Evolutionary conservation across 2,113 vertebrate genomes (phyloP).

Genomic region (Hemiscyllium ocellatum): DNA sequence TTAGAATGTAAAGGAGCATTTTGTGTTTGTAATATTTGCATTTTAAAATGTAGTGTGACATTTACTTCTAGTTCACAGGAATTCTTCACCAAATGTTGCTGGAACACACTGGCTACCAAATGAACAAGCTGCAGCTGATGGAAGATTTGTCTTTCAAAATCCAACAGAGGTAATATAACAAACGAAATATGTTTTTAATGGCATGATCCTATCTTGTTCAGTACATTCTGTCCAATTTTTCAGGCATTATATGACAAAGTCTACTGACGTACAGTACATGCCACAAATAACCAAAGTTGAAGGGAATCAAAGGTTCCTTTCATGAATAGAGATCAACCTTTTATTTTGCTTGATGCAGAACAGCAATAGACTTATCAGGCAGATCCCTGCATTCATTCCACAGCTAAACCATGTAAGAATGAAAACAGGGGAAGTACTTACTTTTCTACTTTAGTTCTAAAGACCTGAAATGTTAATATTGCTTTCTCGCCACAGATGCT

Average conservation of each 20-base stretch:
- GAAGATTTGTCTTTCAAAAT: constrained; percentile 66
- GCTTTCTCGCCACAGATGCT: too few relatives aligned
- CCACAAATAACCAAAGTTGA: neutral
- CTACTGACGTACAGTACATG: neutral
- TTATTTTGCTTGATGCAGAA: neutral
- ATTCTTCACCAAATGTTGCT: constrained; percentile 6
- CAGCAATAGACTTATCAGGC: neutral
- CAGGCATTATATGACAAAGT: neutral
- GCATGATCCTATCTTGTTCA: neutral
- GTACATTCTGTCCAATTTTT: neutral
- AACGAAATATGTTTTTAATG: neutral
- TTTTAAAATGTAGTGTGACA: neutral
- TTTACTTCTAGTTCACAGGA: constrained; percentile 45
- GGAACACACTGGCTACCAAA: constrained; percentile 53
- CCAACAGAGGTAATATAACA: constrained; percentile 51
- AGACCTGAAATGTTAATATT: too few relatives aligned
- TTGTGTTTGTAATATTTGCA: neutral
- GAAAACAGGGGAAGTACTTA: neutral
- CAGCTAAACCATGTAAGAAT: neutral
- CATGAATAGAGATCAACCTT: neutral
- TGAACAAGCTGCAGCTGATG: constrained; percentile 45
- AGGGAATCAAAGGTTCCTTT: neutral
- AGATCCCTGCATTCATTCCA: neutral
- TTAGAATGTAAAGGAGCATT: neutral
- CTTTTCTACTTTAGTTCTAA: too few relatives aligned